These are phyloP conservation scores for Odontamblyopus rebecca DNA, from an alignment of 2,797 vertebrate species.

Conservation along the genomic window DNA sequence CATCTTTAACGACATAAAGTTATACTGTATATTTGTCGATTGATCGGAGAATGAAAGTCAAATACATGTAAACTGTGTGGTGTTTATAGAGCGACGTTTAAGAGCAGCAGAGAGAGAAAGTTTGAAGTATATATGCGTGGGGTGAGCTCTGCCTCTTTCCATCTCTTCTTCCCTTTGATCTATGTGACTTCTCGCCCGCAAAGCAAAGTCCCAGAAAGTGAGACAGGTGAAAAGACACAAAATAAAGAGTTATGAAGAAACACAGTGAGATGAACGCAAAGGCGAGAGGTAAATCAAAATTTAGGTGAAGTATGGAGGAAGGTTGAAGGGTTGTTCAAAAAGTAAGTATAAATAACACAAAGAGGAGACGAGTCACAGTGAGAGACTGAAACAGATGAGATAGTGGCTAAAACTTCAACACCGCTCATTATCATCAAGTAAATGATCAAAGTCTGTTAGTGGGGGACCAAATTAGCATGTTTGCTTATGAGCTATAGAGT, in stretches of 20 bases:
- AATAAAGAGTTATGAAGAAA: conserved; percentile 41
- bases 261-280: conserved; percentile 45
- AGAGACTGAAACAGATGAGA: conserved; percentile 40
- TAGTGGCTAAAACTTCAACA: conserved; percentile 28
- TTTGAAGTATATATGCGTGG: conserved; percentile 37
- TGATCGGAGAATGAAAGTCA: conserved; percentile 7
- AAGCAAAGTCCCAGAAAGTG: conserved; percentile 49
- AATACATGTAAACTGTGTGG: conserved; percentile 11
- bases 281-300: conserved; percentile 49
- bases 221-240: conserved; percentile 47
- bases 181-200: conserved; percentile 48
- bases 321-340: conserved; percentile 16
- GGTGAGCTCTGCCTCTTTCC: conserved; percentile 49
- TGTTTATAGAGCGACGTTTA: conserved; percentile 38
- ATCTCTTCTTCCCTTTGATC: conserved; percentile 64
- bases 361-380: conserved; percentile 48
- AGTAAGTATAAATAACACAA: conserved; percentile 38
- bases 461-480: conserved; percentile 23
- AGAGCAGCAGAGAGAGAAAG: conserved; percentile 32
- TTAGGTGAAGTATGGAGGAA: conserved; percentile 30
- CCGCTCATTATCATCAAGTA: conserved; percentile 43
- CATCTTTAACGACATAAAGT: not conserved
- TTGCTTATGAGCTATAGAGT: not conserved
- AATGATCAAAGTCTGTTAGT: conserved; percentile 38
- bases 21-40: not conserved